phyloP scores from a whole-genome alignment of 2,888 invertebrate species.

The Brenthis daphne region DNA sequence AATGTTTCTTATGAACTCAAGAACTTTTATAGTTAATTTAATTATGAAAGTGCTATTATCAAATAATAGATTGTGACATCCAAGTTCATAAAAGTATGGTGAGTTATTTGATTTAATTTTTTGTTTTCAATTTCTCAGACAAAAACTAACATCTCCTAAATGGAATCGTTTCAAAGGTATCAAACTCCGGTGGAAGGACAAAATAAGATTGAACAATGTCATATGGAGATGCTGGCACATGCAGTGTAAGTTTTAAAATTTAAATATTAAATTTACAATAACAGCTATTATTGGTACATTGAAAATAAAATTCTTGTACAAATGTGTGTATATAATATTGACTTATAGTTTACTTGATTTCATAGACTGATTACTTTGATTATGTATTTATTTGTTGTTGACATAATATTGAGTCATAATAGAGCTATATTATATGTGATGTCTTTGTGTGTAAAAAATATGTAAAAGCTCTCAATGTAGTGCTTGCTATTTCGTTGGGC shows the following conservation, averaged over 20 bases:
- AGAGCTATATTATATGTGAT: too few species aligned
- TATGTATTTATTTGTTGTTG: too few species aligned
- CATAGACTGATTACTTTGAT: too few species aligned
- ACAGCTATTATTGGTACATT: neutral
- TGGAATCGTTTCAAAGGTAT: conserved; percentile 99
- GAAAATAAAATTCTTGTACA: too few species aligned
- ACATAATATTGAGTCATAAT: too few species aligned
- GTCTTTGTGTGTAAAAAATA: too few species aligned
- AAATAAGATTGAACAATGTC: conserved; percentile 99
- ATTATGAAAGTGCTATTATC: conserved; percentile 54
- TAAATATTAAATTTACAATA: neutral
- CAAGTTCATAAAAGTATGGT: conserved; percentile 58
- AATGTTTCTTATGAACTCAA: conserved; percentile 64
- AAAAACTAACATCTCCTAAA: conserved; percentile 99
- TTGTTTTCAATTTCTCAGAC: conserved; percentile 84
- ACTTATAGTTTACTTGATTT: too few species aligned
- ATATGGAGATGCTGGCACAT: conserved; percentile 99
- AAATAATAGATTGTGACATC: conserved; percentile 66
- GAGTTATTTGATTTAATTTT: conserved; percentile 50
- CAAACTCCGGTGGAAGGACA: conserved; percentile 98
- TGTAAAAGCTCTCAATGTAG: too few species aligned
- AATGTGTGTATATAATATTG: too few species aligned
- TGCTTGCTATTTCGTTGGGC: too few species aligned
- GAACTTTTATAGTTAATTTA: conserved; percentile 65
- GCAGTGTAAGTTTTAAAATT: conserved; percentile 89